Evolutionary conservation across 2,888 invertebrate genomes (phyloP), one percentile per base, ranked within the genome.

Genomic region (Lepidochrysops patricia): DNA sequence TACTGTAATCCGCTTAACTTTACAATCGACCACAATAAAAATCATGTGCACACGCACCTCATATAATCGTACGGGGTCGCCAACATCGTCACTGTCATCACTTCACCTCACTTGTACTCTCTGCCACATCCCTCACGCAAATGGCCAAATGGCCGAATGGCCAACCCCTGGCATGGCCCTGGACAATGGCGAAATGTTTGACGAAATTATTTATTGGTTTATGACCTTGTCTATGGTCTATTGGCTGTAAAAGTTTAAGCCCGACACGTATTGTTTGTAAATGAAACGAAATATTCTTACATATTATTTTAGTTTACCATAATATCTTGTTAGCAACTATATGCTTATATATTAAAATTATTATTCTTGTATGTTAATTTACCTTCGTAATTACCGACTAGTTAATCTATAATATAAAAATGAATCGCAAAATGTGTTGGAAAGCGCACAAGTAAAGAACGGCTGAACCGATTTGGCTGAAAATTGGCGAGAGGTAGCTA

Each of bases 241-340:
- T 1, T 32, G 29, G 52, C 54, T 37, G 66, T 79, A 79, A 80
- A 52, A 27, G 52, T 52, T 43, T 4, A 19, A 15, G 3, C 29
- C 29, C 2, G 29, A 7, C 13, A 19, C 15, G 37, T 23, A 43
- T 43, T 43, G 43, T 43, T 23, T 19, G 19, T 43, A 1, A 12
- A 12, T 6, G 6, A 7, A 6, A 29, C 29, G 29, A 6, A 9
- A 29, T 9, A 6, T 1, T 6, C 29, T 29, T 7, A n/a, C 29
- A 29, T 1, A 29, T 29, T 9, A 2, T n/a, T 9, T 35, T 13
- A 35, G n/a, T 35, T 35, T 35, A 13, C 12, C n/a, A n/a, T n/a
- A n/a, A n/a, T n/a, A n/a, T n/a, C n/a, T n/a, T n/a, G n/a, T n/a
- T n/a, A n/a, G n/a, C n/a, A n/a, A n/a, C n/a, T n/a, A n/a, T n/a